Evolutionary conservation across 2,113 vertebrate species (phyloP), one percentile per base, ranked within the genome.

Genomic region (Oenanthe melanoleuca): DNA sequence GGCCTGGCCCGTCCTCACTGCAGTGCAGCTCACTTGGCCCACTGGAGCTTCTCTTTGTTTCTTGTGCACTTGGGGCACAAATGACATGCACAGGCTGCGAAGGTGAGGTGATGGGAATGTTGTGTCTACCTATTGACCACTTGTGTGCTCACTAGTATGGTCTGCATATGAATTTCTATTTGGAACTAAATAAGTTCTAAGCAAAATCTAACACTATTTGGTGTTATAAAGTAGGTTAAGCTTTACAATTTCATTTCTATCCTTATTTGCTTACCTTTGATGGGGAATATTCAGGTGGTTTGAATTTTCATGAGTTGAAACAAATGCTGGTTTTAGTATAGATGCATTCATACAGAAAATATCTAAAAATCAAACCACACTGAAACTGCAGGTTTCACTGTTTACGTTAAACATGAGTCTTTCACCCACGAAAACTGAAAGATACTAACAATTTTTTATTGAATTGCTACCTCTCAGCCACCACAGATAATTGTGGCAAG

Each of bases 51-150:
- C 19, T 44, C 5, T 6, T 6, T n/a, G 14, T 49, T 56, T 28
- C 5, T 55, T 4, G 15, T 50, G 42, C 25, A 24, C 45, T 44
- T 25, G 10, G 8, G 12, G 8, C 24, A 28, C 8, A 28, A 33
- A 53, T 31, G 24, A 23, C 44, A 16, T 52, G 8, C 21, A 25
- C n/a, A 22, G 7, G 8, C 31, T 85, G 42, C 12, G 63, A 33
- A 71, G 28, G 8, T 57, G 47, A 70, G 18, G 15, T 37, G 40
- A 6, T 33, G 25, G 22, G 5, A 80, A 31, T 40, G 14, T 60
- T 0, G 0, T 20, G 28, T 59, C 29, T 70, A 11, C 17, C 21
- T 53, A 0, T 22, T 56, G 65, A 31, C 3, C 11, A 67, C 20
- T 6, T 33, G 4, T 61, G 42, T 3, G 3, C 25, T 78, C 2